Percentiles rank a stretch among this genome's conserved stretches.
Evolutionary conservation across 2,113 vertebrate species (phyloP).

Genomic region (Pionites leucogaster): DNA sequence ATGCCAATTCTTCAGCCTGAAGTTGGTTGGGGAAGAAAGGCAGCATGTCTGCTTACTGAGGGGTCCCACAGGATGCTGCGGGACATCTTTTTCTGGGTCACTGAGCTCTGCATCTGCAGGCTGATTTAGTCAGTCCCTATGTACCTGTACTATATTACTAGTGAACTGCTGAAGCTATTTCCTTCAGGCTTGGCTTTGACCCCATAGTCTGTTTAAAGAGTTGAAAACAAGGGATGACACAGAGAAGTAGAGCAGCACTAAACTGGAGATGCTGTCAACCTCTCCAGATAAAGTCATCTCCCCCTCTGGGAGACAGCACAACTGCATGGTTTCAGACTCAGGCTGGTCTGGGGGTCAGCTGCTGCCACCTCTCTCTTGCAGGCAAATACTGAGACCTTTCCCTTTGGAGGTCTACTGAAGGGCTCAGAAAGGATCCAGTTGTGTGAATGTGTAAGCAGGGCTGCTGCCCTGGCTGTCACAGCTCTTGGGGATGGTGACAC

Average conservation of each 20-base stretch:
- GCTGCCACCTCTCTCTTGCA: neutral
- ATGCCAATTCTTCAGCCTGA: neutral
- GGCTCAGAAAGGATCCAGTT: accelerated
- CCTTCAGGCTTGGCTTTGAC: neutral
- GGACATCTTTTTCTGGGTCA: neutral
- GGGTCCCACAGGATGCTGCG: neutral
- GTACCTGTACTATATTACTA: neutral
- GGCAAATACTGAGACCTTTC: neutral
- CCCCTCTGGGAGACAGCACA: neutral
- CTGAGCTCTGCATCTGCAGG: neutral
- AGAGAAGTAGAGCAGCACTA: neutral
- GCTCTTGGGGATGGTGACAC: neutral
- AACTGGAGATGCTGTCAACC: neutral
- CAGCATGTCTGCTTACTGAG: neutral
- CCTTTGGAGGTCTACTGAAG: neutral
- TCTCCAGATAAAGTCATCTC: neutral
- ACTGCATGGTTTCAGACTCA: neutral
- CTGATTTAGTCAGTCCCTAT: neutral
- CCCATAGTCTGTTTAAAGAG: neutral
- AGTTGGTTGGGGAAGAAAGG: neutral
- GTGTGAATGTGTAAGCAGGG: no score
- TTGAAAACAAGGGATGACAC: neutral
- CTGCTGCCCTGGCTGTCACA: neutral
- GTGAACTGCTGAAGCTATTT: neutral
- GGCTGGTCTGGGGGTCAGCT: neutral